Percentiles rank a stretch among this genome's conserved stretches.
Conservation (phyloP, 2,888 invertebrate genomes). For the Andrena minutula region DNA sequence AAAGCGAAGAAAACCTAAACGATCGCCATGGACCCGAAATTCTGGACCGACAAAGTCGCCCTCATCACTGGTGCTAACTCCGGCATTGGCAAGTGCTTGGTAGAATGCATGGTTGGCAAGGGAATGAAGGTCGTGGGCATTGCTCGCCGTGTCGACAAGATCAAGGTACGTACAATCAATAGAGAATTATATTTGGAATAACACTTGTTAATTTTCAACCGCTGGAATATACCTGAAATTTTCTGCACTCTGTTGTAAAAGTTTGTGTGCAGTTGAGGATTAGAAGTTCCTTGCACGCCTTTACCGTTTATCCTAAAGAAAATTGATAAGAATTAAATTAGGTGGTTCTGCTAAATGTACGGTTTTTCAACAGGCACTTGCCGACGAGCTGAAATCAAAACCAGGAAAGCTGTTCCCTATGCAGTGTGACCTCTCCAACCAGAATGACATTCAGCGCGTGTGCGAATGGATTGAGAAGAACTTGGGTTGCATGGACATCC, state of each 20-base stretch:
- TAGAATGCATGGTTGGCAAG: constrained; percentile 81
- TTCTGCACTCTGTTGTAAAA: too few relatives aligned
- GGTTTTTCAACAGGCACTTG: constrained; percentile 56
- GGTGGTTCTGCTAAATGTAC: background rate
- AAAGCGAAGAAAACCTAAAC: background rate
- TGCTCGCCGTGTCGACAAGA: constrained; percentile 80
- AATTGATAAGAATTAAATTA: background rate
- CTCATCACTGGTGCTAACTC: constrained; percentile 85
- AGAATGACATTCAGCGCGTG: constrained; percentile 85
- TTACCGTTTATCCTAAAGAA: background rate
- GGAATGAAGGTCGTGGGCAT: constrained; percentile 85
- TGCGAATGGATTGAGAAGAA: constrained; percentile 86
- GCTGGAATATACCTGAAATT: too few relatives aligned
- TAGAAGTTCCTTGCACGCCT: too few relatives aligned
- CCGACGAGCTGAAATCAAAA: constrained; percentile 67
- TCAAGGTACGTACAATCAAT: constrained; percentile 71
- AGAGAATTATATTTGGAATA: too few relatives aligned
- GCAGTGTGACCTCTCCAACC: constrained; percentile 86
- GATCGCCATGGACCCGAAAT: constrained; percentile 78
- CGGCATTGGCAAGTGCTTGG: constrained; percentile 84
- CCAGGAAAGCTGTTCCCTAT: constrained; percentile 81
- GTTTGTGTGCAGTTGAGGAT: too few relatives aligned
- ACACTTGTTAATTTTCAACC: too few relatives aligned
- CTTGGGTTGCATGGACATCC: constrained; percentile 86
- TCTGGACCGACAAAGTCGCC: constrained; percentile 84